Conservation (phyloP, 2,888 invertebrate genomes). For the Xylota segnis region DNA sequence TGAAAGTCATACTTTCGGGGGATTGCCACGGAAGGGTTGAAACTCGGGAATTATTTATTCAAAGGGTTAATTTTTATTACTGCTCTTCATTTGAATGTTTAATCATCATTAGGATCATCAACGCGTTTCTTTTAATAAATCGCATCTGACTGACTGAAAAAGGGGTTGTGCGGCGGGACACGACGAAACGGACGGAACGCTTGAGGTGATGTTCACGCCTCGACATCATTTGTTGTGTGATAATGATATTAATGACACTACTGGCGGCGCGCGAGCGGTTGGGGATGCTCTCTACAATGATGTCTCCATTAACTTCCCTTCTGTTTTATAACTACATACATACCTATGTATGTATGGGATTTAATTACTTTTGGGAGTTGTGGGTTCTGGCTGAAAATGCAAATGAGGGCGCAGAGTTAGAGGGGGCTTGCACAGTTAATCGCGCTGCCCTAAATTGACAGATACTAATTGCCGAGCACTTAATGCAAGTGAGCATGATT, state of each 20-base stretch:
- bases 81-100: slow-evolving; percentile 72
- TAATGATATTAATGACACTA: slow-evolving; percentile 58
- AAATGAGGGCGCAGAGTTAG: slow-evolving; percentile 26
- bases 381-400: slow-evolving; percentile 12
- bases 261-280: neutral
- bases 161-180: slow-evolving; percentile 23
- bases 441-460: slow-evolving; percentile 33
- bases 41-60: slow-evolving; percentile 50
- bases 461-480: slow-evolving; percentile 43
- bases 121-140: slow-evolving; percentile 54
- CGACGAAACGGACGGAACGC: slow-evolving; percentile 12
- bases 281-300: slow-evolving; percentile 17
- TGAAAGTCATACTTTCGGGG: slow-evolving; percentile 28
- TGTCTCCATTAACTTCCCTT: slow-evolving; percentile 58
- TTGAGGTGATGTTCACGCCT: slow-evolving; percentile 68
- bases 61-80: slow-evolving; percentile 73
- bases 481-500: slow-evolving; percentile 35
- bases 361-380: slow-evolving; percentile 44
- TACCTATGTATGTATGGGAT: slow-evolving; percentile 13
- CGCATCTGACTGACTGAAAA: slow-evolving; percentile 36
- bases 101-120: slow-evolving; percentile 73
- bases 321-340: slow-evolving; percentile 1
- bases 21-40: slow-evolving; percentile 29
- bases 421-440: neutral
- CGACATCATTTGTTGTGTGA: slow-evolving; percentile 39